Base-by-base conservation (phyloP, 2,888 invertebrate species). In the Stenolophus ochropezus region DNA sequence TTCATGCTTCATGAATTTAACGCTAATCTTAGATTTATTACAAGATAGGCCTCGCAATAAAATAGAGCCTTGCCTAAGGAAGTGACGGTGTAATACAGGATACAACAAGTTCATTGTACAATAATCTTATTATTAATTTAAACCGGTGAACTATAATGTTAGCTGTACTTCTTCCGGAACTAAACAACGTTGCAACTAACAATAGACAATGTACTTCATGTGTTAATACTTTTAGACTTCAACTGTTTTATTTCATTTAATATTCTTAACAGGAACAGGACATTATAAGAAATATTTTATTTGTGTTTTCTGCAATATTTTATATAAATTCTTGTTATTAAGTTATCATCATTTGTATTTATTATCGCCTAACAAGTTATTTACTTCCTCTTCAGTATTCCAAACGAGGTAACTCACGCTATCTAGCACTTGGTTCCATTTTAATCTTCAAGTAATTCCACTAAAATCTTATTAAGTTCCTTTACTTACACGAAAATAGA, bases 91-190 rank as follows among this genome's bases (percentile, higher is more conserved):
- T 23, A 61, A 25, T 61, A n/a, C 8, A 61, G n/a, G 61, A 14
- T 23, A 69, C 20, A 33, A 27, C 33, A 69, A 33, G 65, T 69
- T 69, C 33, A 69, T 16, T 69, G 65, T 69, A 69, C 65, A 33
- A 33, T 69, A 69, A 69, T 69, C 18, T 4, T 18, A 61, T 56
- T 14, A 56, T 27, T 33, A 69, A 16, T 33, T 69, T 69, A 33
- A 18, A 27, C 6, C 33, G 27, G 16, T 69, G 42, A 69, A 69
- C 65, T 27, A 33, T 69, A 69, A 61, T 61, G 21, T 42, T 21
- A 25, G 23, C 61, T 33, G 33, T 33, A 14, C 20, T 11, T 27
- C 65, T 33, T 20, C 33, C 65, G 65, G 65, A 69, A 69, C 65
- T 69, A 69, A 33, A 33, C 18, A 33, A 1, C 14, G 25, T 11